A percentile compares a stretch with the other conserved stretches of the same genome.
Evolutionary conservation across 2,888 invertebrate species (phyloP).

Genomic region (Pollenia griseotomentosa): DNA sequence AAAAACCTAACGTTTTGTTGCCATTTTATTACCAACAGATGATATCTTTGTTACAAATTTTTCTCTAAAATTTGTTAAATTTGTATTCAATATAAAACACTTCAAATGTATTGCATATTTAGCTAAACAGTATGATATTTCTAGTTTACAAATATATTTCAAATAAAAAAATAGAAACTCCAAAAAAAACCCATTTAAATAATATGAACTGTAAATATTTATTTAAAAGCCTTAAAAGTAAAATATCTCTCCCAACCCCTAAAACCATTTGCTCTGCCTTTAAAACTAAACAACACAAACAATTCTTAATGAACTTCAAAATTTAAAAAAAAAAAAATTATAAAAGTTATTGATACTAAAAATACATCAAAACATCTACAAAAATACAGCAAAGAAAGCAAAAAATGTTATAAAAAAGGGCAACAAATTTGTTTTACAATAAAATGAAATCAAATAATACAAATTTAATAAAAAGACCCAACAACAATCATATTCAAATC

Average conservation of each 20-base stretch:
- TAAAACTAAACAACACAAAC: constrained; percentile 34
- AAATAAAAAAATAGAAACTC: background rate
- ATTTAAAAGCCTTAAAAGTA: constrained; percentile 62
- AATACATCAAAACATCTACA: background rate
- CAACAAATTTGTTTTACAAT: constrained; percentile 62
- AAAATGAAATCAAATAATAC: constrained; percentile 63
- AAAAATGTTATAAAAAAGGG: constrained; percentile 40
- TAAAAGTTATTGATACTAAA: constrained; percentile 43
- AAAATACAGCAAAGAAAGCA: background rate
- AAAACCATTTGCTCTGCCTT: constrained; percentile 5
- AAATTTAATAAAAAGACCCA: constrained; percentile 62
- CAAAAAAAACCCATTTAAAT: constrained; percentile 55
- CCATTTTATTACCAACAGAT: too few relatives aligned
- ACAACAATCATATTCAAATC: constrained; percentile 59
- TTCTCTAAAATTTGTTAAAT: background rate
- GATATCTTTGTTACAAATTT: too few relatives aligned
- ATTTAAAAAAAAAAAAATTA: constrained; percentile 26
- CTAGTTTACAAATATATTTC: background rate
- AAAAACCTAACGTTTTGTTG: too few relatives aligned
- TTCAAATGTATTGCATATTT: constrained; percentile 10
- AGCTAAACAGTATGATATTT: background rate
- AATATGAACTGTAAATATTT: constrained; percentile 57
- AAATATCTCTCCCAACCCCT: constrained; percentile 32
- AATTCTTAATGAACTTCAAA: constrained; percentile 69
- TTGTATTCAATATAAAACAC: background rate